A percentile compares a stretch with the other conserved stretches of the same genome.
phyloP scores from a whole-genome alignment of 2,113 vertebrate genomes.

The Tragelaphus strepsiceros region DNA sequence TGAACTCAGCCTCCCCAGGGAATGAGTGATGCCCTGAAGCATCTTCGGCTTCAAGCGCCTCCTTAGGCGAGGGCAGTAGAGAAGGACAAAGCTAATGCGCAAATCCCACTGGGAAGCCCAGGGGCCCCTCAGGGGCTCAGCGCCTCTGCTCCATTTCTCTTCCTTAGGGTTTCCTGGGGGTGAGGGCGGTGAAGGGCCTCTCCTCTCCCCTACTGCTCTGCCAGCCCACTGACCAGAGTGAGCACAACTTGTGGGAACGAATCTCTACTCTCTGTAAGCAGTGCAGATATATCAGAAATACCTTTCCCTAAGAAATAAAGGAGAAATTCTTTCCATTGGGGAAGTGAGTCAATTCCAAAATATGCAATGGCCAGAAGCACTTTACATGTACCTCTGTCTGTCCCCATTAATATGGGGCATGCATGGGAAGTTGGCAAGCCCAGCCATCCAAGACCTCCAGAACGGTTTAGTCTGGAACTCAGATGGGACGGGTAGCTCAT shows the following conservation, averaged over 20 bases:
- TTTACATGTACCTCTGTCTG: neutral
- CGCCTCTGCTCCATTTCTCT: neutral
- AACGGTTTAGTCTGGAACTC: neutral
- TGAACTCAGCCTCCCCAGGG: neutral
- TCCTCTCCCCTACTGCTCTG: no score
- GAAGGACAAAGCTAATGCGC: no score
- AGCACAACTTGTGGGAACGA: neutral
- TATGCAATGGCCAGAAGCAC: neutral
- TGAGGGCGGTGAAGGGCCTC: neutral
- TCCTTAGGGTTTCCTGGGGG: neutral
- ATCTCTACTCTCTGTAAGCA: neutral
- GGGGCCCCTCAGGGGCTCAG: neutral
- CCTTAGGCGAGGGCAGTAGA: accelerated
- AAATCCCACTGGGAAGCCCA: neutral
- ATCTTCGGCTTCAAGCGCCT: neutral
- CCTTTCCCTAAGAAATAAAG: neutral
- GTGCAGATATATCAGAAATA: neutral
- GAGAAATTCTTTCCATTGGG: neutral
- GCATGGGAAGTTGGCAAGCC: neutral
- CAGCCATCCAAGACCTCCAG: neutral
- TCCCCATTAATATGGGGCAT: neutral
- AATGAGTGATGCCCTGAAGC: neutral
- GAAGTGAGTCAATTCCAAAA: constrained; percentile 1
- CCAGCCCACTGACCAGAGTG: neutral
- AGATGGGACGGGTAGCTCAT: neutral